Conservation (phyloP, 1,140 invertebrate species). For the Nasonia longicornis region DNA sequence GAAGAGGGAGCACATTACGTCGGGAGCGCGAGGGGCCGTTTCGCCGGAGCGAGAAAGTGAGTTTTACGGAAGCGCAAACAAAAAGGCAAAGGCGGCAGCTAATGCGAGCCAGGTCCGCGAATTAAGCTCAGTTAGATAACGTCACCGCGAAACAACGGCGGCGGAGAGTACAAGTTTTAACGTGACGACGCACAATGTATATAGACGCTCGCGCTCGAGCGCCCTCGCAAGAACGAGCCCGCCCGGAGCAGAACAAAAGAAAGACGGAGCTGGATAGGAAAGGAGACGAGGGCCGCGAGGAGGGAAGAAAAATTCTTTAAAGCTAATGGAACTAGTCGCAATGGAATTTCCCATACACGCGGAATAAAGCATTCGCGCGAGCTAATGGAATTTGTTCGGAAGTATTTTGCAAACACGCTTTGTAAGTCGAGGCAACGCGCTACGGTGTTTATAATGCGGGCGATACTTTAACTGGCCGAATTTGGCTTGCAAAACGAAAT, state of each 20-base stretch:
- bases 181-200: slow-evolving; percentile 42
- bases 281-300: neutral
- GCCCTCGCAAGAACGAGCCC: too few relatives aligned
- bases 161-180: slow-evolving; percentile 44
- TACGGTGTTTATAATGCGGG: slow-evolving; percentile 19
- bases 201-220: neutral
- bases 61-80: slow-evolving; percentile 44
- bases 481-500: slow-evolving; percentile 30
- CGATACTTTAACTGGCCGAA: slow-evolving; percentile 9
- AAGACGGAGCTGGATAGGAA: neutral
- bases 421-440: slow-evolving; percentile 15
- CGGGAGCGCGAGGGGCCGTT: neutral
- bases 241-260: neutral
- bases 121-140: slow-evolving; percentile 47
- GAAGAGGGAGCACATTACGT: slow-evolving; percentile 33
- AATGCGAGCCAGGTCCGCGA: slow-evolving; percentile 40
- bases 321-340: slow-evolving; percentile 38
- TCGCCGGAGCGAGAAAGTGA: slow-evolving; percentile 38
- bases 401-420: slow-evolving; percentile 35
- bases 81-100: slow-evolving; percentile 37
- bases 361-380: slow-evolving; percentile 31
- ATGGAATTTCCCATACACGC: slow-evolving; percentile 31
- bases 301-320: slow-evolving; percentile 39
- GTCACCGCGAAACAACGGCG: slow-evolving; percentile 40
- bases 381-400: slow-evolving; percentile 44